phyloP scores from a whole-genome alignment of 2,888 invertebrate genomes.

The Eupithecia vulgata region DNA sequence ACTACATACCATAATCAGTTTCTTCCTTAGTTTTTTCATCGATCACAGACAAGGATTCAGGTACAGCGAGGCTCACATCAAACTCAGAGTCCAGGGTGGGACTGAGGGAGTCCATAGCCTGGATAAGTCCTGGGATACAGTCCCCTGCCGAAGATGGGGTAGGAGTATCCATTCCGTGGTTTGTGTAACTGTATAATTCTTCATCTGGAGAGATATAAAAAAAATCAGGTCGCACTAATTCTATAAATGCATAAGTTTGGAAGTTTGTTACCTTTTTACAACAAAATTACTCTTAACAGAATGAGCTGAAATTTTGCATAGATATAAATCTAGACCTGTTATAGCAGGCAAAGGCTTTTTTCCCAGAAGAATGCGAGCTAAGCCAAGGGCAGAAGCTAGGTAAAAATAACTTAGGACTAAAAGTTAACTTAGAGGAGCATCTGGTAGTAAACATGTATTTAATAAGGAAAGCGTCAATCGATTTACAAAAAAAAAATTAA shows the following conservation, averaged over 20 bases:
- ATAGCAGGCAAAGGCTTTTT: too few species aligned
- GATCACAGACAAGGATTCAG: slow-evolving; percentile 88
- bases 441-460: too few species aligned
- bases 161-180: slow-evolving; percentile 78
- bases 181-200: slow-evolving; percentile 76
- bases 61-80: slow-evolving; percentile 91
- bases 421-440: too few species aligned
- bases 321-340: too few species aligned
- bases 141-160: slow-evolving; percentile 69
- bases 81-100: slow-evolving; percentile 88
- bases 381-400: too few species aligned
- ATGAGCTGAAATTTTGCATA: too few species aligned
- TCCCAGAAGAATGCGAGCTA: too few species aligned
- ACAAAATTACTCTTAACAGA: neutral
- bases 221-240: too few species aligned
- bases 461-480: too few species aligned
- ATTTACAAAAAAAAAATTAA: too few species aligned
- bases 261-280: neutral
- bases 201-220: slow-evolving; percentile 64
- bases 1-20: slow-evolving; percentile 52
- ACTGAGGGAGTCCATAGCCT: slow-evolving; percentile 80
- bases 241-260: neutral
- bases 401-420: too few species aligned
- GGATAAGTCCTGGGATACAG: slow-evolving; percentile 78
- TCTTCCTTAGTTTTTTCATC: slow-evolving; percentile 78